Percentiles rank a stretch among this genome's conserved stretches.
Evolutionary conservation across 2,113 vertebrate genomes (phyloP).

Genomic region (Pan troglodytes): NHGRI_mPanTro3-v2.1_pri NC_072402.2:28375501-28376000

Average conservation of each 20-base stretch:
- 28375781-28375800: neutral
- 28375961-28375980: too few species aligned
- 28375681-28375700: neutral
- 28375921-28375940: too few species aligned
- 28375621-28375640: neutral
- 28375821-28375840: neutral
- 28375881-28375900: neutral
- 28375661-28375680: neutral
- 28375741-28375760: neutral
- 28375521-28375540: neutral
- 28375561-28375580: neutral
- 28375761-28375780: neutral
- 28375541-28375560: neutral
- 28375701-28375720: slow-evolving; percentile 2
- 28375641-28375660: neutral
- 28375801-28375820: neutral
- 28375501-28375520: neutral
- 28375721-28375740: neutral
- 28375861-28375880: neutral
- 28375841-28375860: neutral
- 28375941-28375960: too few species aligned
- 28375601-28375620: neutral
- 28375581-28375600: neutral
- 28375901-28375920: too few species aligned
- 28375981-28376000: too few species aligned